Evolutionary conservation across 2,113 vertebrate genomes (phyloP), one percentile per base, ranked within the genome.

Genomic region (Sardina pilchardus): DNA sequence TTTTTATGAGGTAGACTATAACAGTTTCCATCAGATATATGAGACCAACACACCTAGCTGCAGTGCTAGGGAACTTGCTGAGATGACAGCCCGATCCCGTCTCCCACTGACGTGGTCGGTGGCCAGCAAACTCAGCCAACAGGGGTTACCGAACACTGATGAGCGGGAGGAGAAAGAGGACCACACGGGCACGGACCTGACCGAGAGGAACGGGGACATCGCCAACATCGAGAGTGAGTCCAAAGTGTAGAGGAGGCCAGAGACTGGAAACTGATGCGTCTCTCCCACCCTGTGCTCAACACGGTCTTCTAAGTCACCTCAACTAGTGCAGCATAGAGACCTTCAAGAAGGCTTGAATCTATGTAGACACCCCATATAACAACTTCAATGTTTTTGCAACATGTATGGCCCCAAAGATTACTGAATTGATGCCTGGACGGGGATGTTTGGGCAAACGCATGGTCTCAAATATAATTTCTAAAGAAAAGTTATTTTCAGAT

Each of bases 1-100:
- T 36, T 99, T 99, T 90, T 99, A 99, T 0, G 98, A 99, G 91
- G 98, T 99, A 0, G 98, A 99, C 95, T 99, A 99, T 96, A 99
- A 99, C 94, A 99, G 97, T 88, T 99, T 99, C 91, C 98, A 99
- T 0, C 96, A 98, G 86, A 98, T 98, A 24, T 98, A 99, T 0
- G 97, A 99, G 92, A 99, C 98, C 83, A 97, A 97, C 96, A 99
- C 98, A 0, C 98, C 98, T 0, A 87, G 94, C 85, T 96, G 97
- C 92, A 99, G 97, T 87, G 97, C 98, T 93, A 96, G 96, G 92
- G 97, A 99, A 91, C 95, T 99, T 82, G 93, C 96, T 0, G 97
- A 99, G 88, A 95, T 98, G 92, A 92, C 92, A 82, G 95, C 88
- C 90, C 94, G 95, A 84, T 90, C 94, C 1, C 96, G 96, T 88